phyloP scores from a whole-genome alignment of 37 sponge, comb jelly and placozoan genomes.

The Ephydatia muelleri region DNA sequence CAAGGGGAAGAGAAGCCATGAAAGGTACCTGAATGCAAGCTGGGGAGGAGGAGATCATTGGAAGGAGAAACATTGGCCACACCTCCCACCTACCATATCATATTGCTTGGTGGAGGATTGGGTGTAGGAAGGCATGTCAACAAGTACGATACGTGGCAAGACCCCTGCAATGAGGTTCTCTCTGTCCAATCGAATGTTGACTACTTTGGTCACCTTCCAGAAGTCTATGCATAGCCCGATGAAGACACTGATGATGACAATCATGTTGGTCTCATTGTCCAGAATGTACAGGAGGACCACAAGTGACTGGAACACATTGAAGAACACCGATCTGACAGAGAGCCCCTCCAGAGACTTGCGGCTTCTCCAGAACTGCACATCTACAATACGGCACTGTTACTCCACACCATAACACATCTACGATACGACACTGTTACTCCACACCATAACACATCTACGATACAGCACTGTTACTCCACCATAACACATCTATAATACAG shows the following conservation, averaged over 20 bases:
- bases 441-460: too few species aligned
- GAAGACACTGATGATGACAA: constrained; percentile 85
- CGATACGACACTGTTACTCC: too few species aligned
- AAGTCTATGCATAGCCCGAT: constrained; percentile 87
- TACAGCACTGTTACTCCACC: too few species aligned
- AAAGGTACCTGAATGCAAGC: constrained; percentile 97
- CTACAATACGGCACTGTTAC: constrained; percentile 44
- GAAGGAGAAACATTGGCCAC: too few species aligned
- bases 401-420: too few species aligned
- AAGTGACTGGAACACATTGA: constrained; percentile 93
- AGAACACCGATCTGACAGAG: constrained; percentile 88
- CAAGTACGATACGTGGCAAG: constrained; percentile 70
- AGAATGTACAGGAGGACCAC: constrained; percentile 95
- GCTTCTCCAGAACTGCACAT: constrained; percentile 98
- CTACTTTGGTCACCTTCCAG: constrained; percentile 98
- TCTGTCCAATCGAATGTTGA: constrained; percentile 65
- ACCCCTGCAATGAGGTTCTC: constrained; percentile 69
- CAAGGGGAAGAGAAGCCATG: constrained; percentile 89
- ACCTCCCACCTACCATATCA: constrained; percentile 77
- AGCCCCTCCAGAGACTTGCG: constrained; percentile 93
- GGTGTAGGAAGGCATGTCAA: constrained; percentile 84
- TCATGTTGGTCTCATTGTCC: constrained; percentile 94
- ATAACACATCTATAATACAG: too few species aligned
- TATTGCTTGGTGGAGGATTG: constrained; percentile 94
- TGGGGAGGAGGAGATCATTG: constrained; percentile 1